Evolutionary conservation across 2,888 invertebrate genomes (phyloP).

Genomic region (Rhabditoides inermis): DNA sequence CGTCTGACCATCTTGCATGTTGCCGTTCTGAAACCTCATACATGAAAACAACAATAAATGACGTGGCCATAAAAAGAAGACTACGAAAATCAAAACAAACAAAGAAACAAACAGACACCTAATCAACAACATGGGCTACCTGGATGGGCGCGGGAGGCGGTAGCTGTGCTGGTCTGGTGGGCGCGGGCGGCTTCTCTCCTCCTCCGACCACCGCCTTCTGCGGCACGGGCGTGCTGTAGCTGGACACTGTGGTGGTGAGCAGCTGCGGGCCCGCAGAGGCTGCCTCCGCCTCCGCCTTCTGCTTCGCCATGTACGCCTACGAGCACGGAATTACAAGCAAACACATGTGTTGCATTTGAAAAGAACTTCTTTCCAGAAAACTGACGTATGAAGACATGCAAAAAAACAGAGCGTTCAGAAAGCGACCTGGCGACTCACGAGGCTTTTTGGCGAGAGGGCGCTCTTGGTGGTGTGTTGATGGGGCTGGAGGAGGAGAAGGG

Average conservation of each 20-base stretch:
- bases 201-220: slow-evolving; percentile 27
- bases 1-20: not conserved
- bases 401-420: too few species aligned
- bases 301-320: too few species aligned
- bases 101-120: not conserved
- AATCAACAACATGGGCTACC: not conserved
- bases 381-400: too few species aligned
- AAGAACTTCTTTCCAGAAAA: too few species aligned
- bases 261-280: slow-evolving; percentile 1
- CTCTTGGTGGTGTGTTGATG: too few species aligned
- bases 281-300: not conserved
- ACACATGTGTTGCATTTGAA: too few species aligned
- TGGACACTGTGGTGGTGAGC: slow-evolving; percentile 23
- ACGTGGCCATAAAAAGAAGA: not conserved
- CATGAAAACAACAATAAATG: too few species aligned
- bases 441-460: too few species aligned
- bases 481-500: slow-evolving; percentile 27
- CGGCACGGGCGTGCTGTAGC: slow-evolving; percentile 26
- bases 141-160: not conserved
- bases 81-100: not conserved
- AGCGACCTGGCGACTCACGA: too few species aligned
- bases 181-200: slow-evolving; percentile 11
- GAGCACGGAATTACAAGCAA: too few species aligned
- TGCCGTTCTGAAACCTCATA: too few species aligned
- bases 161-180: not conserved